Conservation (phyloP, 2,888 invertebrate genomes). For the Eutolmus rufibarbis region DNA sequence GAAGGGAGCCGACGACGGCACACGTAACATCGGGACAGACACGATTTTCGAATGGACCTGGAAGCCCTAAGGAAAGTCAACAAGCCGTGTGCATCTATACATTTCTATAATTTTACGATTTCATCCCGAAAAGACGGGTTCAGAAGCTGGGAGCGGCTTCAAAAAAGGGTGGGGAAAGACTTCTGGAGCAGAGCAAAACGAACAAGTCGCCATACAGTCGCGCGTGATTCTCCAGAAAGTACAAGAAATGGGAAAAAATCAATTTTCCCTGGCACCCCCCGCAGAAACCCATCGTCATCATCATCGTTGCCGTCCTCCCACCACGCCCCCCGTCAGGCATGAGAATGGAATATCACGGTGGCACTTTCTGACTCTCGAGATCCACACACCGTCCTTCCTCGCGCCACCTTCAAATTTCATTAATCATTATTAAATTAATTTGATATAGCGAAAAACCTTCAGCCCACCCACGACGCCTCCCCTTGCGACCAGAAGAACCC, state of each 20-base stretch:
- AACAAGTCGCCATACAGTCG: not conserved
- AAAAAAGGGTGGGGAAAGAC: not conserved
- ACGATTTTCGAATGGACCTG: not conserved
- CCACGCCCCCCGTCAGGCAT: not conserved
- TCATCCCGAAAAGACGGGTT: not conserved
- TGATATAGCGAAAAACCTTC: conserved; percentile 2
- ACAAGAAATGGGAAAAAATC: not conserved
- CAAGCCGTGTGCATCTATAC: not conserved
- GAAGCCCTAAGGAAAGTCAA: not conserved
- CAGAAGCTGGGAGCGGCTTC: not conserved
- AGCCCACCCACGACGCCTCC: not conserved
- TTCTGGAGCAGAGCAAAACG: not conserved
- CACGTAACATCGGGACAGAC: not conserved
- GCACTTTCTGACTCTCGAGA: not conserved
- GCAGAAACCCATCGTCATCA: not conserved
- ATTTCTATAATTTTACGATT: not conserved
- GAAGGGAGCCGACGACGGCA: not conserved
- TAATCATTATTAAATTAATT: conserved; percentile 19
- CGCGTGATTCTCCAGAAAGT: not conserved
- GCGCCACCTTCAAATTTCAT: not conserved
- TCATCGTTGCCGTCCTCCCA: not conserved
- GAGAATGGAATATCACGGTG: not conserved
- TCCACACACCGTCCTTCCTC: not conserved
- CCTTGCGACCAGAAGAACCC: not conserved
- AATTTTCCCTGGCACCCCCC: not conserved